Base-by-base conservation (phyloP, 2,888 invertebrate genomes). In the Lymantria monacha region DNA sequence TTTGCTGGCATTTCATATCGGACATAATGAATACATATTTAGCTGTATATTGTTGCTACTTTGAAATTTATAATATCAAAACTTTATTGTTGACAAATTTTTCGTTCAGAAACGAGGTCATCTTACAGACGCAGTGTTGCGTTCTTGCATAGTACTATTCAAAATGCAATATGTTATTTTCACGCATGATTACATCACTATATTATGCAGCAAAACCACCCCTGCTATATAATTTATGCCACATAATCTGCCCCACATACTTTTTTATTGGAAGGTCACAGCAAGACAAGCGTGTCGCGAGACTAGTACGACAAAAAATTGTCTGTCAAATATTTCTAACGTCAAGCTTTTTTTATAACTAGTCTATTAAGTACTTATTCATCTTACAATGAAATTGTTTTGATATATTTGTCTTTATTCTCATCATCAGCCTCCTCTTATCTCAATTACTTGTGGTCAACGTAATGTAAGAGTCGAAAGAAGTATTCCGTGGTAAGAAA, bases 141-240 rank as follows among this genome's bases (percentile, higher is more conserved):
- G 49, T 56, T 79, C 55, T 79, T 77, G 79, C 80, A 83, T 83
- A 74, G 60, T 65, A 66, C 64, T 74, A 59, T 83, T 79, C 81
- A 64, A 54, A 65, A 63, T 65, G 66, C 63, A 70, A 64, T 53
- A 60, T 64, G 63, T 67, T 70, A 61, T 69, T 72, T 70, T 69
- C 73, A 74, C 77, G 76, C 75, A 61, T 63, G 65, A 40, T 8
- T 14, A 14, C 41, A 2, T 9, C 15, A 7, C 1, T 0, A 41
- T 10, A 7, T 8, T 9, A 10, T 33, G 41, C 5, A 13, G 14
- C 3, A 41, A 41, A 7, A 1, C 1, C 9, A 13, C 14, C 13
- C 59, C 53, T 57, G 61, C 60, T 38, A 38, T 2, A 14, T 41
- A 33, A 41, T 41, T 14, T 41, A 22, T 22, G 5, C 5, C 22